A percentile compares a stretch with the other conserved stretches of the same genome.
These are phyloP conservation scores for Apodemus agrarius DNA, from an alignment of 2,797 vertebrate species.

Conservation along the genomic window DNA sequence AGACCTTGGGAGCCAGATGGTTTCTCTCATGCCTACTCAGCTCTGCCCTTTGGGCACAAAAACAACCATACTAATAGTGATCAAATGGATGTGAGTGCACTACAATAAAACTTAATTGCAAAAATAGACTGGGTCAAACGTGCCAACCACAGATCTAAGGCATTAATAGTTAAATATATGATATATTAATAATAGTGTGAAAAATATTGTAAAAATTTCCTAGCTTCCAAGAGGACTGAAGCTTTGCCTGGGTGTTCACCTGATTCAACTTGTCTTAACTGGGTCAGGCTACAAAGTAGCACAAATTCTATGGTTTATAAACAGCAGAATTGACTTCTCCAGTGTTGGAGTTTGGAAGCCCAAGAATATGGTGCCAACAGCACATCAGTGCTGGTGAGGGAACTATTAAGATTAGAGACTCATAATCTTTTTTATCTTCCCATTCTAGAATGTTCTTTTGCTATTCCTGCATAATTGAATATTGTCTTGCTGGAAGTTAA, in stretches of 20 bases:
- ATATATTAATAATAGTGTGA: neutral
- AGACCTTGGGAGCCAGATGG: neutral
- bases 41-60: conserved; percentile 28
- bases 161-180: conserved; percentile 7
- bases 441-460: neutral
- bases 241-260: neutral
- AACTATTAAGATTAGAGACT: neutral
- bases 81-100: neutral
- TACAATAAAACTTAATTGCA: conserved; percentile 25
- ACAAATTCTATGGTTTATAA: neutral
- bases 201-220: neutral
- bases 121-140: neutral
- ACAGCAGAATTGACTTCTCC: neutral
- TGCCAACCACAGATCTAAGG: neutral
- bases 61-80: conserved; percentile 14
- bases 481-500: neutral
- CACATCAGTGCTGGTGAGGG: neutral
- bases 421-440: neutral
- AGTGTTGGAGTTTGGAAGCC: neutral
- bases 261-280: neutral
- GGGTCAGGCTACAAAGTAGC: neutral
- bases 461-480: neutral
- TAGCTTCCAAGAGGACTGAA: neutral
- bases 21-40: conserved; percentile 15
- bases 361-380: neutral